Base-by-base conservation (phyloP, 2,888 invertebrate species). In the Lasioglossum vierecki region DNA sequence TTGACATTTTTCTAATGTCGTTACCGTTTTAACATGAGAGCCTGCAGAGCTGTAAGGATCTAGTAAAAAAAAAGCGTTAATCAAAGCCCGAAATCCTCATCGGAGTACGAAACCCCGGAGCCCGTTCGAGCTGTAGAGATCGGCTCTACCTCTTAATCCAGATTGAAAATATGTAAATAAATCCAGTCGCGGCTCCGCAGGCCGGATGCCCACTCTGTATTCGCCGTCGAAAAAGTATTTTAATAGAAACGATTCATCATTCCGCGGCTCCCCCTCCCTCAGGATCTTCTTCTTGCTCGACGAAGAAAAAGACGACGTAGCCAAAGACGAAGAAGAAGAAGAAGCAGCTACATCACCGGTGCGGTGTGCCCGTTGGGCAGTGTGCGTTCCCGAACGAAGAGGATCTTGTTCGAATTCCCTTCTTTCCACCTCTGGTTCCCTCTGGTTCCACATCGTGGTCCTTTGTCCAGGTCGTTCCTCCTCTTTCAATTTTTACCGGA, bases 161-260 rank as follows among this genome's bases (percentile, higher is more conserved):
- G 94, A 95, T 94, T 94, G 95, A 94, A 95, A 95, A 95, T 95
- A 95, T 95, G 95, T 94, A 95, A 95, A 95, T 95, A 95, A 93
- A 94, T 94, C 94, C 93, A 92, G 91, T 93, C 92, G 92, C 92
- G 89, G 89, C 91, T 92, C 90, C 90, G 78, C 87, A 85, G 84
- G 91, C 88, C 90, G 91, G 91, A 93, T 93, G 92, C 92, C 93
- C 94, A 93, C 93, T 93, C 92, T 92, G 93, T 94, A 94, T 94
- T 94, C 93, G 91, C 93, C 93, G 94, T 94, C 93, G 93, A 95
- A 95, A 94, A 95, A 95, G 93, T 95, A 95, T 95, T 95, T 95
- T 95, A 95, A 95, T 89, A 89, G 88, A 91, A 91, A 88, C 90
- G 91, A 88, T 89, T 90, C 89, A 90, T 89, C 92, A 92, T 90